Percentiles rank a stretch among this genome's conserved stretches.
Evolutionary conservation across 1,140 invertebrate genomes (phyloP).

Genomic region (Bactericera cockerelli): DNA sequence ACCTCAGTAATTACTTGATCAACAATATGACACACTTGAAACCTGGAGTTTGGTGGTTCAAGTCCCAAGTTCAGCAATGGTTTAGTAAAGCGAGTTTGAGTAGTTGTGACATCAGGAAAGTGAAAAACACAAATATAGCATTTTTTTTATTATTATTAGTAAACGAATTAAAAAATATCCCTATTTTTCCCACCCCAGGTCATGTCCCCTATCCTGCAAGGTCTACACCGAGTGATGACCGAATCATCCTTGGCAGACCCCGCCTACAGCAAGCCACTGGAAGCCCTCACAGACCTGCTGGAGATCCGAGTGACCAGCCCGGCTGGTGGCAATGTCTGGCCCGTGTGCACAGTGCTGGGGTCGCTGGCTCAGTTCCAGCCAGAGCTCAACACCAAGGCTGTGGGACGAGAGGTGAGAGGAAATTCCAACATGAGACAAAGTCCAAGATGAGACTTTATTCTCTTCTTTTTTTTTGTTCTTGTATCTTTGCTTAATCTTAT

Average conservation of each 20-base stretch:
- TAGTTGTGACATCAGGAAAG: no score
- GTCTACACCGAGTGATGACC: constrained; percentile 48
- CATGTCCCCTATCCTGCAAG: constrained; percentile 53
- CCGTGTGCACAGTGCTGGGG: constrained; percentile 61
- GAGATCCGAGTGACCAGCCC: constrained; percentile 43
- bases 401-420: not conserved
- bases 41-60: no score
- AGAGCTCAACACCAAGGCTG: constrained; percentile 2
- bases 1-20: no score
- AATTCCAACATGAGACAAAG: not conserved
- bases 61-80: no score
- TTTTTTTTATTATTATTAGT: no score
- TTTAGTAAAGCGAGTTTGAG: no score
- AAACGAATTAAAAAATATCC: no score
- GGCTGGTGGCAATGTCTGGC: constrained; percentile 37
- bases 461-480: no score
- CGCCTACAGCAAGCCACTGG: constrained; percentile 48
- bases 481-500: no score
- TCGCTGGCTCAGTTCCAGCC: constrained; percentile 26
- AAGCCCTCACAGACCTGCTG: constrained; percentile 47
- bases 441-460: not conserved
- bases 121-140: no score
- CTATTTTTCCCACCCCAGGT: no score
- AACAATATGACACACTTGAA: no score
- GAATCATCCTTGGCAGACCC: constrained; percentile 51